Conservation (phyloP, 2,888 invertebrate species). For the Thymelicus lineola region DNA sequence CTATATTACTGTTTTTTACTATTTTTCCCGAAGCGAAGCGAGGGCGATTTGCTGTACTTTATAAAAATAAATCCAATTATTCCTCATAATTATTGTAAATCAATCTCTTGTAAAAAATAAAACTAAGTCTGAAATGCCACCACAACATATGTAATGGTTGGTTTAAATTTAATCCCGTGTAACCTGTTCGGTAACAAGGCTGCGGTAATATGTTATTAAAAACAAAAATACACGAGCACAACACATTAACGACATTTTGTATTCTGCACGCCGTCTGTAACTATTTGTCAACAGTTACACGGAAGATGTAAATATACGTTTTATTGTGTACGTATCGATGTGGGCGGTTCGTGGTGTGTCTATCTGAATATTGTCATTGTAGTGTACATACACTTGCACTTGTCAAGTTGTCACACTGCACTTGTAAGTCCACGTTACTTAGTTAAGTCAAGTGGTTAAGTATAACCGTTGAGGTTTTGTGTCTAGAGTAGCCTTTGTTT, state of each 20-base stretch:
- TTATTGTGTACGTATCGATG: conserved; percentile 37
- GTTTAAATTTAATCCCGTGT: neutral
- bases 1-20: no score
- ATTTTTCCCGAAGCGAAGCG: no score
- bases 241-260: conserved; percentile 45
- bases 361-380: neutral
- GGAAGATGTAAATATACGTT: conserved; percentile 44
- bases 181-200: neutral
- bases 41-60: no score
- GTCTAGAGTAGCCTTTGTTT: neutral
- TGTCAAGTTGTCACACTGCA: neutral
- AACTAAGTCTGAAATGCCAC: no score
- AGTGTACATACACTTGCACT: no score
- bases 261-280: conserved; percentile 42
- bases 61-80: no score
- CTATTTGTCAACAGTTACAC: conserved; percentile 48
- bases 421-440: neutral
- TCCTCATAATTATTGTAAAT: no score
- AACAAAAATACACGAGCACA: conserved; percentile 41
- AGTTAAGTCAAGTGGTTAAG: neutral
- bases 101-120: no score
- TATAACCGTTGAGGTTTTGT: neutral
- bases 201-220: conserved; percentile 10
- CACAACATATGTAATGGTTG: neutral
- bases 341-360: conserved; percentile 33